Conservation (phyloP, 2,888 invertebrate genomes). For the Agriotes lineatus region DNA sequence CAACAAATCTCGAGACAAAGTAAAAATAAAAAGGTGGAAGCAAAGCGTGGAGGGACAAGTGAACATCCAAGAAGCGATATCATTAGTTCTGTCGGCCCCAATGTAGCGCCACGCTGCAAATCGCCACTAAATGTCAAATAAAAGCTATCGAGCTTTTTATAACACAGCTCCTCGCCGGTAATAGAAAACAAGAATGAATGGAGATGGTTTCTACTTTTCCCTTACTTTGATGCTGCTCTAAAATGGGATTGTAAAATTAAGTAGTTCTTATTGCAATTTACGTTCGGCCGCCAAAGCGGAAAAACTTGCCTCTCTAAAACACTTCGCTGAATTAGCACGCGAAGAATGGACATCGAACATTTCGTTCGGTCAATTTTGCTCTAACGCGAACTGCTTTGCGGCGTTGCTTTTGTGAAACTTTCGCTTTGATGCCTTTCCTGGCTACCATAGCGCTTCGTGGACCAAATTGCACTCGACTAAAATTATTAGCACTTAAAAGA, state of each 20-base stretch:
- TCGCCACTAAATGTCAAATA: constrained; percentile 64
- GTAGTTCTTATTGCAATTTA: constrained; percentile 47
- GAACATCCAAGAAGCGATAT: constrained; percentile 54
- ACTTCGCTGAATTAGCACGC: constrained; percentile 28
- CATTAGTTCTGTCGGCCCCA: constrained; percentile 56
- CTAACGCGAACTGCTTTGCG: neutral
- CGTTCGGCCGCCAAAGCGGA: constrained; percentile 21
- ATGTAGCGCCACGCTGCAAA: constrained; percentile 56
- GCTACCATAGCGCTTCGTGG: no score
- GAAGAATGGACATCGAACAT: neutral
- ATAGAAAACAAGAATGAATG: constrained; percentile 62
- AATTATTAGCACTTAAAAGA: no score
- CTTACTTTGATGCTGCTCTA: constrained; percentile 45
- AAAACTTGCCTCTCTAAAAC: constrained; percentile 29
- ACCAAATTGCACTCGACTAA: no score
- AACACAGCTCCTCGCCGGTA: constrained; percentile 54
- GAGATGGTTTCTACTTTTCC: constrained; percentile 50
- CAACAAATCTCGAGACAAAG: constrained; percentile 42
- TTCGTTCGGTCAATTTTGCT: neutral
- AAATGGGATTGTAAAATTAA: constrained; percentile 52
- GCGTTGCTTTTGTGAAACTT: neutral
- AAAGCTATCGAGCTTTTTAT: constrained; percentile 61
- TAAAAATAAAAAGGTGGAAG: constrained; percentile 43
- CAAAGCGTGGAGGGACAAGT: constrained; percentile 46
- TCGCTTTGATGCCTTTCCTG: neutral